These are phyloP conservation scores for Pantherophis guttatus DNA, from an alignment of 2,113 vertebrate species.

Conservation along the genomic window DNA sequence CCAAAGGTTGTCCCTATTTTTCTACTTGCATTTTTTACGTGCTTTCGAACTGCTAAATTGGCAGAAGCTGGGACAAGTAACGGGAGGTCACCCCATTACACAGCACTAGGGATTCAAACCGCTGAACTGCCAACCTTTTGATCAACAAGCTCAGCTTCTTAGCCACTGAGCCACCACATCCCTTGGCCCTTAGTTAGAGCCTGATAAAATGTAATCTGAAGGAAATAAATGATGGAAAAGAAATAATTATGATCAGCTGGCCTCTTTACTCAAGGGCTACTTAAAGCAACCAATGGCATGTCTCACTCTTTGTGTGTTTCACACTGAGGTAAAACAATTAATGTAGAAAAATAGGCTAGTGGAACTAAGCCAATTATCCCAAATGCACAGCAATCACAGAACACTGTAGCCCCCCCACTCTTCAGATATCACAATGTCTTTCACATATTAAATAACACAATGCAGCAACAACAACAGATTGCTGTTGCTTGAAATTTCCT, in stretches of 20 bases:
- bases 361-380: neutral
- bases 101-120: no score
- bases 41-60: no score
- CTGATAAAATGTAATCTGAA: neutral
- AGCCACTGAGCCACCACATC: no score
- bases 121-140: no score
- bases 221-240: neutral
- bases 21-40: no score
- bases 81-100: no score
- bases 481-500: slow-evolving; percentile 23
- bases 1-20: no score
- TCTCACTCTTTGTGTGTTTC: neutral
- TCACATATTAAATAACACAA: slow-evolving; percentile 15
- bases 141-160: no score
- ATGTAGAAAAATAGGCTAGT: neutral
- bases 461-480: slow-evolving; percentile 21
- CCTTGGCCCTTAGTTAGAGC: neutral
- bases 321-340: neutral
- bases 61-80: no score
- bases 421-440: neutral
- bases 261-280: neutral
- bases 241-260: neutral
- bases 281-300: slow-evolving; percentile 1
- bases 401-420: neutral
- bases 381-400: neutral